Base-by-base conservation (phyloP, 2,113 vertebrate genomes). In the Macquaria australasica region DNA sequence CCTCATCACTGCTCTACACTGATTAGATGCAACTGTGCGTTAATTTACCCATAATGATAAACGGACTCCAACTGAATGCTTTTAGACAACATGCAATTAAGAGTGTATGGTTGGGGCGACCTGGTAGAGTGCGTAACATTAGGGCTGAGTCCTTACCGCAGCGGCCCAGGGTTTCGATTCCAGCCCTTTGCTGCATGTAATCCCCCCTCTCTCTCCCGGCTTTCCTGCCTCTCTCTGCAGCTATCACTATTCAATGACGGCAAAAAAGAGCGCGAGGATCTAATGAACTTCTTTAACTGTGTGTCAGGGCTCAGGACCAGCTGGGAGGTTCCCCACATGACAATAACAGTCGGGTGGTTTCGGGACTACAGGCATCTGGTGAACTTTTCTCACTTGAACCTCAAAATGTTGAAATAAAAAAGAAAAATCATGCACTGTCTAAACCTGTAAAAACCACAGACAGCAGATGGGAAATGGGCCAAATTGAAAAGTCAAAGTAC, bases 331-430 rank as follows among this genome's bases (percentile, higher is more conserved):
- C 16, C 2, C 23, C 12, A 56, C 66, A 9, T 70, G n/a, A 53
- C 55, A 12, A 4, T 5, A 77, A 41, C 51, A 37, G 76, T 4
- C 11, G 6, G 11, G 8, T 21, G n/a, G 51, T 66, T 78, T 31
- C 0, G 20, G 74, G 43, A 64, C 45, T 55, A 55, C 69, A 50
- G 58, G 60, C 79, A 73, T 69, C 60, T 37, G 66, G 62, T 70
- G 51, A 87, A 69, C 68, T 28, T 59, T 25, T 55, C 59, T 63
- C 18, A 11, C 25, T 41, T 60, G 34, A 58, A 79, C 56, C 34
- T 77, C 28, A 20, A 72, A 43, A 63, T 69, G 55, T 2, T 48
- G 7, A 9, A 58, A 10, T 8, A 63, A 56, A 51, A 4, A 15
- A 28, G 63, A 55, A 50, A 25, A 72, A 63, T 50, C 53, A 21